Evolutionary conservation across 2,888 invertebrate species (phyloP).

Genomic region (Spisula subtruncata): DNA sequence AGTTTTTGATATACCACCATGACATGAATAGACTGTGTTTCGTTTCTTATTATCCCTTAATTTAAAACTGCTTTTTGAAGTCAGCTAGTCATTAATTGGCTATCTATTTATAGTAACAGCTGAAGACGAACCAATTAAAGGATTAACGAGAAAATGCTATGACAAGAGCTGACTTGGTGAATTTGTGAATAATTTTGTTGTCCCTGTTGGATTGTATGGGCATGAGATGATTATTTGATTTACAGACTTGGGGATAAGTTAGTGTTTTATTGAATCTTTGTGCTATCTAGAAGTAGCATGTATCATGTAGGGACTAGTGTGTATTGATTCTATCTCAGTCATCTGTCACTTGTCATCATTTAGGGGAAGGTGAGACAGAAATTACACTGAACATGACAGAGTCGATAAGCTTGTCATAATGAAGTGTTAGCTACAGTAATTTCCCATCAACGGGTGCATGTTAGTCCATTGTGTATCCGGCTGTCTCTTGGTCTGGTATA

Average conservation of each 20-base stretch:
- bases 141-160: background rate
- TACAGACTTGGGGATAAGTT: background rate
- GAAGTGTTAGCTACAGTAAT: background rate
- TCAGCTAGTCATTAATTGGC: too few relatives aligned
- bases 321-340: slow-evolving; percentile 13
- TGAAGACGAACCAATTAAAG: background rate
- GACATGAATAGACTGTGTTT: too few relatives aligned
- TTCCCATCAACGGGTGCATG: background rate
- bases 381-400: background rate
- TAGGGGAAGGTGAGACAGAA: background rate
- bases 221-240: slow-evolving; percentile 7
- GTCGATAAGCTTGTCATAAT: background rate
- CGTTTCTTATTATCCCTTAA: too few relatives aligned
- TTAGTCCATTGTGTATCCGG: background rate
- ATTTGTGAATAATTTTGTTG: background rate
- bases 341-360: slow-evolving; percentile 26
- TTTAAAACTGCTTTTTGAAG: too few relatives aligned
- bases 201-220: background rate
- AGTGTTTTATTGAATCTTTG: background rate
- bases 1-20: too few relatives aligned
- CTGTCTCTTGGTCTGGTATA: background rate
- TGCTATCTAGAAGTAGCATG: background rate
- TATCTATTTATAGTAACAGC: background rate
- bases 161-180: background rate
- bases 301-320: background rate